These are phyloP conservation scores for Poecilia gillii DNA, from an alignment of 2,797 vertebrate genomes.

Conservation along the genomic window DNA sequence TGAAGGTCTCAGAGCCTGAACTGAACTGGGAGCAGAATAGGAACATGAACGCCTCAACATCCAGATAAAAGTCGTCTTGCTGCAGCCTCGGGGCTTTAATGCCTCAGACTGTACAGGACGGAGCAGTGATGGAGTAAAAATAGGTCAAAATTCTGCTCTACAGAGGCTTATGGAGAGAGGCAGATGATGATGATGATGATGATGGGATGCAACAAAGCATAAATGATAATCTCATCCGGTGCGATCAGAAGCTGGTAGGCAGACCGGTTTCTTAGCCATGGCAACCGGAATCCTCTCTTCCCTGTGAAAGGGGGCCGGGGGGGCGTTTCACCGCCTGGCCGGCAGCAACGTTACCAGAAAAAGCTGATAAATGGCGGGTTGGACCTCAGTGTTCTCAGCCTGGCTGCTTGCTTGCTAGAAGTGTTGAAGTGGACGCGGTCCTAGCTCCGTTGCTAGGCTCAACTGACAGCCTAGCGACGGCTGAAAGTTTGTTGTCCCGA, in stretches of 20 bases:
- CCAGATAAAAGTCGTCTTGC: background rate
- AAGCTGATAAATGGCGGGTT: background rate
- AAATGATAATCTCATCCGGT: constrained; percentile 59
- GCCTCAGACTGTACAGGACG: constrained; percentile 1
- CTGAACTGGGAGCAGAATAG: no score
- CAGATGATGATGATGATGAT: constrained; percentile 51
- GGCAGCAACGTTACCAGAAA: background rate
- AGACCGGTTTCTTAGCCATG: constrained; percentile 69
- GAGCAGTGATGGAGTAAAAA: constrained; percentile 32
- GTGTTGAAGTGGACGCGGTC: background rate
- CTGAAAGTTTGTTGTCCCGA: constrained; percentile 59
- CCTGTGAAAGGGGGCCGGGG: constrained; percentile 13
- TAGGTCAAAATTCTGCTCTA: constrained; percentile 62
- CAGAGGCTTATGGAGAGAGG: constrained; percentile 32
- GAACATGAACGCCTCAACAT: background rate
- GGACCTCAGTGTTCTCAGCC: accelerated
- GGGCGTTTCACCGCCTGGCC: constrained; percentile 58
- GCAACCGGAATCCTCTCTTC: constrained; percentile 71
- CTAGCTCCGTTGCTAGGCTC: background rate
- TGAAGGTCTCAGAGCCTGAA: background rate
- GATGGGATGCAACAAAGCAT: constrained; percentile 46
- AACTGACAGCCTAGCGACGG: background rate
- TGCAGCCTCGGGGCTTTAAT: background rate
- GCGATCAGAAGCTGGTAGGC: constrained; percentile 47
- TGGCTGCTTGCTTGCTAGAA: background rate